Base-by-base conservation (phyloP, 1,140 invertebrate species). In the Trissolcus basalis region DNA sequence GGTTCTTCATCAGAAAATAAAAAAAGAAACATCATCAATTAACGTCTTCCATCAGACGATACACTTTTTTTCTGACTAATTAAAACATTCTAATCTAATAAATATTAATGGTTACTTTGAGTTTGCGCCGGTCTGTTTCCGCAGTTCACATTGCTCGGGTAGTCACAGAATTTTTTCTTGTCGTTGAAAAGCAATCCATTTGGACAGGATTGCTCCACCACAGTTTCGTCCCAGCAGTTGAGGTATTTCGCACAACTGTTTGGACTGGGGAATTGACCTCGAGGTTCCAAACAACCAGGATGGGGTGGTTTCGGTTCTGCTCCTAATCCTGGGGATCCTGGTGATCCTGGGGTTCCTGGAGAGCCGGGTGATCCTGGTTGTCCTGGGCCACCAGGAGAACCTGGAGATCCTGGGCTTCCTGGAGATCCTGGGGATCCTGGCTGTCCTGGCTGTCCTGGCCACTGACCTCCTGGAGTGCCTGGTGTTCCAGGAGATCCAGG, bases 171-270 rank as follows among this genome's bases (percentile, higher is more conserved):
- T 36, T 86, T 83, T 0, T 85, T 90, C n/a, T 88, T 79, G 12
- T 86, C 88, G 11, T 90, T 91, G 80, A 93, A 94, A 0, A 92
- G 80, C 0, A 93, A 78, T 8, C 90, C 91, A 10, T 82, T 81
- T 0, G 92, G 92, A 75, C 93, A 94, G 9, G 89, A 87, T 79
- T 93, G 91, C 70, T 93, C 92, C 5, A 91, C 85, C 0, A 90
- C 91, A 41, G 89, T 88, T 0, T 91, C 92, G 73, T 93, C 92
- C 93, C 92, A 94, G 68, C 93, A 94, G 79, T 93, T 93, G 0
- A 93, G 69, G 80, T 91, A 94, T 77, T 89, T 91, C 15, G 89
- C 90, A 78, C 93, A 93, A 8, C 88, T 87, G 8, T 86, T 90
- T 0, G 88, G 85, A 16, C 90, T 91, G 0, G 91, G 89, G 63